Percentiles rank a stretch among this genome's conserved stretches.
Conservation (phyloP, 2,888 invertebrate genomes). For the Merodon equestris region DNA sequence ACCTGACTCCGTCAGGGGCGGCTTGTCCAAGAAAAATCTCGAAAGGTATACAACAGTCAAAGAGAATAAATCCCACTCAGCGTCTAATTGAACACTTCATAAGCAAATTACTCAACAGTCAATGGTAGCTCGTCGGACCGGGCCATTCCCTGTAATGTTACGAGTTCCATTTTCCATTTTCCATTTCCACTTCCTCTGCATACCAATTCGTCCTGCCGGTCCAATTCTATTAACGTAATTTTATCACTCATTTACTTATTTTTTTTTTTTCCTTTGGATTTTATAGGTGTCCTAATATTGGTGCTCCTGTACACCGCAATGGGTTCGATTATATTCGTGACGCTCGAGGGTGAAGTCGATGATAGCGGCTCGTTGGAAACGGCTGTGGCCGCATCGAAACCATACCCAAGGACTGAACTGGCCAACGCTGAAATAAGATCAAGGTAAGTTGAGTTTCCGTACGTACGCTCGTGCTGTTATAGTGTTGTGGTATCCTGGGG, state of each 20-base stretch:
- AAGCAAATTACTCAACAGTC: slow-evolving; percentile 39
- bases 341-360: slow-evolving; percentile 85
- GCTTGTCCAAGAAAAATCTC: too few relatives aligned
- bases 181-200: too few relatives aligned
- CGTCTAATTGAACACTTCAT: slow-evolving; percentile 52
- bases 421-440: slow-evolving; percentile 82
- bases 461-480: slow-evolving; percentile 5
- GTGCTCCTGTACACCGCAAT: slow-evolving; percentile 94
- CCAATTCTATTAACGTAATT: slow-evolving; percentile 64
- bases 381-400: slow-evolving; percentile 83
- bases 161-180: slow-evolving; percentile 38
- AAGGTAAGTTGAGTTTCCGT: slow-evolving; percentile 74
- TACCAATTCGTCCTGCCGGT: background rate
- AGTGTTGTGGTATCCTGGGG: too few relatives aligned
- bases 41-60: background rate
- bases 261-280: background rate
- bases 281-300: slow-evolving; percentile 80
- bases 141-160: slow-evolving; percentile 49
- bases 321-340: slow-evolving; percentile 94
- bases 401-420: slow-evolving; percentile 81
- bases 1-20: too few relatives aligned
- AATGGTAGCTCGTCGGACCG: background rate
- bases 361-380: slow-evolving; percentile 80
- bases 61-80: background rate
- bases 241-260: slow-evolving; percentile 52